Conservation (phyloP, 2,888 invertebrate species). For the Nephrotoma flavescens region DNA sequence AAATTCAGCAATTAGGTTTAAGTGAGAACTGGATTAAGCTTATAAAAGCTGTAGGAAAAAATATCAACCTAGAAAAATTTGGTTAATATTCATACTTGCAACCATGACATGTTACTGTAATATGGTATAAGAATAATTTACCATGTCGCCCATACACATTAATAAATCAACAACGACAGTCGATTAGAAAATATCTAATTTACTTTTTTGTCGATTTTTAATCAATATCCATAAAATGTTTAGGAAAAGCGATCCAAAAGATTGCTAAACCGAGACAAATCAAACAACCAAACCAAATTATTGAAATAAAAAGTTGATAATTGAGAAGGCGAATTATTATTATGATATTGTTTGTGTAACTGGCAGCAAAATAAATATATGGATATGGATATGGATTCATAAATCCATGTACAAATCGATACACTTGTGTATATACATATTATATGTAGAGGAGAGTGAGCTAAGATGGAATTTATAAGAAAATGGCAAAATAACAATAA, state of each 20-base stretch:
- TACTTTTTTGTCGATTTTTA: too few species aligned
- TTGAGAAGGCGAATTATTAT: neutral
- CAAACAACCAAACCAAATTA: neutral
- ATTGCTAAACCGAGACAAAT: neutral
- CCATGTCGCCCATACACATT: too few species aligned
- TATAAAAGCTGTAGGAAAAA: too few species aligned
- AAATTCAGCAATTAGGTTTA: too few species aligned
- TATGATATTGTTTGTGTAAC: neutral
- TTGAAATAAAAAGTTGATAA: neutral
- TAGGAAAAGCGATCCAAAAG: neutral
- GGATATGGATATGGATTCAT: neutral
- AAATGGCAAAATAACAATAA: neutral
- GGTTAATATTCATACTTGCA: too few species aligned
- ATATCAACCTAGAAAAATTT: too few species aligned
- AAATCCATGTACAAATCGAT: neutral
- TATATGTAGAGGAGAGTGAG: neutral
- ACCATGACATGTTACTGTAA: too few species aligned
- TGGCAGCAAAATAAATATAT: neutral
- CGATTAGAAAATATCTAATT: too few species aligned
- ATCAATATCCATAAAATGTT: too few species aligned
- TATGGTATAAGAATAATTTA: too few species aligned
- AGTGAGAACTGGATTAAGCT: too few species aligned
- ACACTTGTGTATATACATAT: neutral
- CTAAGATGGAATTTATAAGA: neutral
- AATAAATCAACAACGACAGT: too few species aligned